Conservation (phyloP, 1,140 invertebrate genomes). For the Melipona quadrifasciata region DNA sequence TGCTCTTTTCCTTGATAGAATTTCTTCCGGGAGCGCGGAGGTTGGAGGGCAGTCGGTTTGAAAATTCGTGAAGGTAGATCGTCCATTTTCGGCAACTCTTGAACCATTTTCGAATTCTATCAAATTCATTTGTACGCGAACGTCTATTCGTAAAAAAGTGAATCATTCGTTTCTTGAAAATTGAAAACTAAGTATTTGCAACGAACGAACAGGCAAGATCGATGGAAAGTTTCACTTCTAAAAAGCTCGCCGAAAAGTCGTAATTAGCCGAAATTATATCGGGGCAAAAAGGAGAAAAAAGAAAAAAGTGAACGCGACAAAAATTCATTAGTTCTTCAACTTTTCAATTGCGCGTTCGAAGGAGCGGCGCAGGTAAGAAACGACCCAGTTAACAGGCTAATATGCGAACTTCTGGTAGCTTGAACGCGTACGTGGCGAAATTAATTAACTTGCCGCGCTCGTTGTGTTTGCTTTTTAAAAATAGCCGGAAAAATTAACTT, state of each 20-base stretch:
- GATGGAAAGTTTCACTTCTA: background rate
- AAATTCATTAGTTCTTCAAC: background rate
- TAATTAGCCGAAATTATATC: background rate
- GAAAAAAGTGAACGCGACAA: background rate
- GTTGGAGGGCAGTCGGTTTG: background rate
- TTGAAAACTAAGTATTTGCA: no score
- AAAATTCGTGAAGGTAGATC: background rate
- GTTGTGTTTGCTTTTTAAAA: slow-evolving; percentile 7
- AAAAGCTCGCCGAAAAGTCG: background rate
- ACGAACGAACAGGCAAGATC: no score
- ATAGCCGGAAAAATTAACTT: background rate
- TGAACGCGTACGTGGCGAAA: background rate
- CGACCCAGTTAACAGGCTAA: slow-evolving; percentile 1
- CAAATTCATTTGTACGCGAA: no score
- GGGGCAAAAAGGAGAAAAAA: no score
- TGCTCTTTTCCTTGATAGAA: background rate
- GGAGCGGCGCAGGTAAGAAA: background rate
- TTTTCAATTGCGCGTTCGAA: background rate
- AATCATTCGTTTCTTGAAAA: no score
- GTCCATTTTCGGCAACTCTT: no score
- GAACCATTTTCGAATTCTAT: no score
- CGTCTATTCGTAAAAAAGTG: no score
- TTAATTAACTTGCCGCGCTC: background rate
- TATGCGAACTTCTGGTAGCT: background rate
- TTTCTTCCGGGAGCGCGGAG: background rate